A percentile compares a stretch with the other conserved stretches of the same genome.
Evolutionary conservation across 2,113 vertebrate species (phyloP).

Genomic region (Lamprotornis superbus): DNA sequence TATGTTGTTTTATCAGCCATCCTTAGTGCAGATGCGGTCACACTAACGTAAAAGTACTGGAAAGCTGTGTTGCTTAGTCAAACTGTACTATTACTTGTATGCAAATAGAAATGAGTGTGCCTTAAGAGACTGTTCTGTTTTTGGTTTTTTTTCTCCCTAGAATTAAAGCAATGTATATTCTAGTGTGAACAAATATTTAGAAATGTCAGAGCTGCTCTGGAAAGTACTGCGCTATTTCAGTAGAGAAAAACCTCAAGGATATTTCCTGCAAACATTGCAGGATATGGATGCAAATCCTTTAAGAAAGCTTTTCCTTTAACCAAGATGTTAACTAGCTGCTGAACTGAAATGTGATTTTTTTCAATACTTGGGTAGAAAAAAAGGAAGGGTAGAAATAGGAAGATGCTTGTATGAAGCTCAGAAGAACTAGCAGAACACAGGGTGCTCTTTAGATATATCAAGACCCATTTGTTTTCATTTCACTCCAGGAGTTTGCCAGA

Average conservation of each 20-base stretch:
- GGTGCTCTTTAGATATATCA: background rate
- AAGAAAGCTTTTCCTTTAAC: background rate
- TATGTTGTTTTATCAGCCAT: conserved; percentile 35
- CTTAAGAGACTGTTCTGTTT: background rate
- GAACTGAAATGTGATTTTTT: conserved; percentile 1
- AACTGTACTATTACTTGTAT: conserved; percentile 27
- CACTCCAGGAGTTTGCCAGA: background rate
- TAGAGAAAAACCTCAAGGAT: background rate
- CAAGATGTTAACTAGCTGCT: background rate
- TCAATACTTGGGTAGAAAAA: background rate
- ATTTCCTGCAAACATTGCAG: background rate
- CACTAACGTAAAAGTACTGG: background rate
- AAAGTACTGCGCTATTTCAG: background rate
- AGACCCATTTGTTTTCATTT: background rate
- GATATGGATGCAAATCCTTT: background rate
- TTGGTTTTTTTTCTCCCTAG: background rate
- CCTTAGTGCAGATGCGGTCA: background rate
- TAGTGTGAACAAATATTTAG: conserved; percentile 31
- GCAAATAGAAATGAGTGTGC: conserved; percentile 34
- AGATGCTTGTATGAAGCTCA: background rate
- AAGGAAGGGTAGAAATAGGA: background rate
- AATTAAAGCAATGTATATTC: conserved; percentile 11
- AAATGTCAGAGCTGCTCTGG: conserved; percentile 1
- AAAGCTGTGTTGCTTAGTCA: conserved; percentile 1
- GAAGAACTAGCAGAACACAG: background rate